Base-by-base conservation (phyloP, 2,797 vertebrate species). In the Galago senegalensis region DNA sequence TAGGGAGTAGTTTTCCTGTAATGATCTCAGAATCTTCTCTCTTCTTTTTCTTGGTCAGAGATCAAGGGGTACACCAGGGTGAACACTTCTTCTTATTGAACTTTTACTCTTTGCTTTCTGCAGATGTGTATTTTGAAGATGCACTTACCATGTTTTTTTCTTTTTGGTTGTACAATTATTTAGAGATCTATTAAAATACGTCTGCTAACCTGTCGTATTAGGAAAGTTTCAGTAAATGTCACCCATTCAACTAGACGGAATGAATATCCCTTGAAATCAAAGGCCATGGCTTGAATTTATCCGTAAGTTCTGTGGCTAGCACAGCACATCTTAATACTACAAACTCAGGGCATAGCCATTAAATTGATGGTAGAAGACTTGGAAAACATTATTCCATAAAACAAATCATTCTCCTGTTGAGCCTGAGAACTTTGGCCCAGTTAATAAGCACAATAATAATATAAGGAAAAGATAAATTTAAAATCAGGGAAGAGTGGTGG, bases 21-120 rank as follows among this genome's bases (percentile, higher is more conserved):
- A 23, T 96, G 93, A 97, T 89, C 89, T 96, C 75, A 91, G 79
- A 83, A 92, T 91, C 92, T 91, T 96, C 86, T 84, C 65, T 87
- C 53, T 80, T 80, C 56, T 96, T 89, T 96, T 95, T 90, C 91
- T 97, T 96, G 96, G 96, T 97, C 95, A 97, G 87, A 97, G 96
- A 97, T 97, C 93, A 98, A 97, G 94, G 89, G 60, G 94, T 91
- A 96, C 56, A 83, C 11, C 73, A 96, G 92, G 94, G 91, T 97
- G 70, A 97, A 91, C 49, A 31, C 86, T 89, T 94, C 46, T 60
- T 92, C 86, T 83, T 67, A 61, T 2, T 96, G 69, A 91, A 91
- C 60, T 94, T 94, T 96, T 93, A 79, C 88, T 90, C 75, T 87
- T 93, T 56, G 37, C 58, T 61, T 91, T 89, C 67, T 94, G 60